Base-by-base conservation (phyloP, 2,888 invertebrate genomes). In the Phasia obesa region DNA sequence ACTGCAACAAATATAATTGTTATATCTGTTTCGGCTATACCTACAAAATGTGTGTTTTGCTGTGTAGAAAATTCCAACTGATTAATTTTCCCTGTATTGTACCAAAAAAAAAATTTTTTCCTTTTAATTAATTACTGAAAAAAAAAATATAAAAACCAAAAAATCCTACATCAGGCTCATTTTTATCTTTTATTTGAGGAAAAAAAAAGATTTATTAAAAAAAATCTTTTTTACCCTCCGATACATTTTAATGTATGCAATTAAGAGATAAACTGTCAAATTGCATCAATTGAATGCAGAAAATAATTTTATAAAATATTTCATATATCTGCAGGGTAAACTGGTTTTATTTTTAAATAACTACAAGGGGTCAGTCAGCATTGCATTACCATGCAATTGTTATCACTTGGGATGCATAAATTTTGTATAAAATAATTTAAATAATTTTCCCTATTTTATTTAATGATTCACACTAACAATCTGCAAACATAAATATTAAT, bases 261-360 rank as follows among this genome's bases (percentile, higher is more conserved):
- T 67, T 74, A 67, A 79, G 38, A 86, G 88, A 87, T 88, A 88
- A 88, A 87, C 86, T 87, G 88, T 88, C 87, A 88, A 88, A 88
- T 88, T 88, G 88, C 86, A 81, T 87, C 87, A 88, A 88, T 89
- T 89, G 89, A 87, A 89, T 87, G 88, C 87, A 85, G n/a, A n/a
- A 87, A 85, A 88, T 44, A 51, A 79, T 70, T 44, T 67, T 19
- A 60, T 44, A 23, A 59, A 71, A 44, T 59, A 59, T 65, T 51
- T 31, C 31, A 65, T 65, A 38, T 27, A 44, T 31, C 73, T 55
- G 59, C 35, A 60, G 49, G 35, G 21, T 9, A 23, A 73, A 65
- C 57, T 25, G 51, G 67, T 67, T 79, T 67, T 38, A 44, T 69
- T 31, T 49, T 35, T 38, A n/a, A 21, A n/a, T 11, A 17, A 47